Conservation (phyloP, 2,797 vertebrate genomes). For the Sebastiscus albofasciatus region DNA sequence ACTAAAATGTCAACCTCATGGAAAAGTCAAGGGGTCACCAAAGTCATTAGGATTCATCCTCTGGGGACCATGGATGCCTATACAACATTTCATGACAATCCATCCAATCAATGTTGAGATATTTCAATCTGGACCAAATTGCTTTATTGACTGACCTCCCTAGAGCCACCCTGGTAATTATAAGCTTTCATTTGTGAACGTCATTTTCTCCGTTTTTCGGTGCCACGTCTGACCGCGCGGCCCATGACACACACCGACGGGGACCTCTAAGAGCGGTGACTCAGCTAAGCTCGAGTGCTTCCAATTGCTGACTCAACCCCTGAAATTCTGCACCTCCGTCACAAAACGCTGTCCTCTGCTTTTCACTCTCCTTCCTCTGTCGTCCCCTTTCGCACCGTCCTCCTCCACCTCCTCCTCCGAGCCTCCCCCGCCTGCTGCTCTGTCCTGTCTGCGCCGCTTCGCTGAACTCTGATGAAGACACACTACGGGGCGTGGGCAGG, state of each 20-base stretch:
- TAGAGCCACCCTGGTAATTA: background rate
- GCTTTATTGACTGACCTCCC: background rate
- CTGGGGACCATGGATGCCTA: background rate
- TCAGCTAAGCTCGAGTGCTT: slow-evolving; percentile 68
- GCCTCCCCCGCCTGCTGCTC: slow-evolving; percentile 61
- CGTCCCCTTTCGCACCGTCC: slow-evolving; percentile 48
- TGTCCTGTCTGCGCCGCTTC: slow-evolving; percentile 64
- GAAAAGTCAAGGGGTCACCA: background rate
- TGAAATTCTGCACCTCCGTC: slow-evolving; percentile 69
- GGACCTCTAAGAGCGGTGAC: slow-evolving; percentile 66
- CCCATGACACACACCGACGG: slow-evolving; percentile 18
- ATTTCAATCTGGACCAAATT: background rate
- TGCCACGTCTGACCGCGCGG: background rate
- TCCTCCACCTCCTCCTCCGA: slow-evolving; percentile 14
- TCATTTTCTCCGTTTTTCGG: slow-evolving; percentile 14
- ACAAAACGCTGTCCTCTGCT: slow-evolving; percentile 65
- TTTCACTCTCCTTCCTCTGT: slow-evolving; percentile 63
- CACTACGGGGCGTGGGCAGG: slow-evolving; percentile 70
- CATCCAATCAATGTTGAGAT: background rate
- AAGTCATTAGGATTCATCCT: background rate
- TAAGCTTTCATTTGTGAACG: slow-evolving; percentile 3
- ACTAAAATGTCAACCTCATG: background rate
- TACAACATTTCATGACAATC: background rate
- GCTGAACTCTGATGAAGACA: slow-evolving; percentile 80
- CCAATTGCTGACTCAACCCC: slow-evolving; percentile 73